phyloP scores from a whole-genome alignment of 2,113 vertebrate genomes.

The Melanerpes aurifrons region DNA sequence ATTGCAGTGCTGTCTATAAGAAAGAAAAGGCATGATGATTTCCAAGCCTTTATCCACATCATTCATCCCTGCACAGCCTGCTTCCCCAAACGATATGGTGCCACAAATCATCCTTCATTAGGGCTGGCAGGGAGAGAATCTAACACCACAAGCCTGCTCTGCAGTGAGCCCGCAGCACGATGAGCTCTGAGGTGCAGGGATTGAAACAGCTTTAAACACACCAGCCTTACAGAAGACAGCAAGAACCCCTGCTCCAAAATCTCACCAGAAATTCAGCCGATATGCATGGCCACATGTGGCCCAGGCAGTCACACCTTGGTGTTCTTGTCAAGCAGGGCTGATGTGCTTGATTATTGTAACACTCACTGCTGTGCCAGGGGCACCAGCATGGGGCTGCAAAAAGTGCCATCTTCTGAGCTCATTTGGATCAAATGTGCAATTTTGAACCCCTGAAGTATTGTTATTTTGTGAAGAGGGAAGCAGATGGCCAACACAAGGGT shows the following conservation, averaged over 20 bases:
- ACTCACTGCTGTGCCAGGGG: neutral
- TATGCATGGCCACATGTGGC: accelerated
- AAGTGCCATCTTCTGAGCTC: neutral
- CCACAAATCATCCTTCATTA: neutral
- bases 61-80: neutral
- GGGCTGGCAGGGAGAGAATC: neutral
- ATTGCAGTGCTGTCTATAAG: neutral
- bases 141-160: neutral
- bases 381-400: accelerated
- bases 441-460: neutral
- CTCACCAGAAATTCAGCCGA: neutral
- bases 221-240: neutral
- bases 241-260: neutral
- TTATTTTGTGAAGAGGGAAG: neutral
- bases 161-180: neutral
- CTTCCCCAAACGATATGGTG: neutral
- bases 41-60: neutral
- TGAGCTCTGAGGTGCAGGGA: accelerated
- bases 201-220: neutral
- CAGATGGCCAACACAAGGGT: neutral
- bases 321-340: neutral
- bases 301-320: neutral
- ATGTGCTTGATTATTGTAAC: neutral
- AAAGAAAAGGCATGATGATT: neutral
- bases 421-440: accelerated